Evolutionary conservation across 2,888 invertebrate species (phyloP).

Genomic region (Stenichneumon culpator): DNA sequence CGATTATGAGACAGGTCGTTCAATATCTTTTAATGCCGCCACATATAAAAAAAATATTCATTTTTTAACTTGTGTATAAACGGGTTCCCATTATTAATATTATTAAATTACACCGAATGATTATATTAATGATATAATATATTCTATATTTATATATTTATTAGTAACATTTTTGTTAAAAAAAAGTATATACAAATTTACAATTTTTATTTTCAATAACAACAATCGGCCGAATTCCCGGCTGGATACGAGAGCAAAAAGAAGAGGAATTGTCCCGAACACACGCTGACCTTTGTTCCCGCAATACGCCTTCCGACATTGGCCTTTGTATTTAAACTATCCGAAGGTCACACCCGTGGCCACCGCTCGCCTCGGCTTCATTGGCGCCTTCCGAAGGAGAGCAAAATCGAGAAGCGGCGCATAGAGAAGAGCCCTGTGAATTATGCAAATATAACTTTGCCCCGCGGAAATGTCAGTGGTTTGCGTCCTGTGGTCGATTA

Average conservation of each 20-base stretch:
- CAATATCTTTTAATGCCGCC: no score
- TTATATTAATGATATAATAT: no score
- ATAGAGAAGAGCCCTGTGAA: slow-evolving; percentile 70
- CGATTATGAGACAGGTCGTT: no score
- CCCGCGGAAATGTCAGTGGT: slow-evolving; percentile 79
- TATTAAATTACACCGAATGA: no score
- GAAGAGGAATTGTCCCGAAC: neutral
- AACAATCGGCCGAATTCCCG: neutral
- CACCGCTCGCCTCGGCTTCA: neutral
- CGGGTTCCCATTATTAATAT: no score
- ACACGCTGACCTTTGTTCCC: slow-evolving; percentile 36
- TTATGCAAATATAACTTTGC: slow-evolving; percentile 75
- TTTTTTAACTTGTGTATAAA: no score
- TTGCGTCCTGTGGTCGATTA: slow-evolving; percentile 63
- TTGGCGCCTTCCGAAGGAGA: slow-evolving; percentile 31
- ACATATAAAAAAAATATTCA: no score
- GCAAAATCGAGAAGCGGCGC: slow-evolving; percentile 47
- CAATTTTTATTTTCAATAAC: neutral
- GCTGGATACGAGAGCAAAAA: neutral
- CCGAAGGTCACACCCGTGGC: slow-evolving; percentile 58
- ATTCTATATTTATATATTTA: neutral
- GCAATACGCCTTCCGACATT: slow-evolving; percentile 17
- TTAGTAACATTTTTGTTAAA: neutral
- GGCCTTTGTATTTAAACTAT: slow-evolving; percentile 39
- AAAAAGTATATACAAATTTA: no score